Percentiles rank a stretch among this genome's conserved stretches.
These are phyloP conservation scores for Ibycter americanus DNA, from an alignment of 2,797 vertebrate genomes.

Conservation along the genomic window DNA sequence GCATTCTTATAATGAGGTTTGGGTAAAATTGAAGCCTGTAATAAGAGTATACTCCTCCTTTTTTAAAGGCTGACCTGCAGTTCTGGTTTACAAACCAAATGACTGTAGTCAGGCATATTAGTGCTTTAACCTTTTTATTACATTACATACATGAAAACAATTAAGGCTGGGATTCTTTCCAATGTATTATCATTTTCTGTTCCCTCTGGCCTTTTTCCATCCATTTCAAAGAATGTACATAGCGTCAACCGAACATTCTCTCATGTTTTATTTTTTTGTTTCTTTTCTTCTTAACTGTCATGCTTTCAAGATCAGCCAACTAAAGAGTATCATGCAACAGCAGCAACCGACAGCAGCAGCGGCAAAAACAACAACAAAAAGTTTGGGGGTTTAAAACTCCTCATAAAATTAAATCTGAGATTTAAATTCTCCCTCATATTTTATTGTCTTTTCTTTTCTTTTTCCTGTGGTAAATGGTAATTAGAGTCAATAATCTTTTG, in stretches of 20 bases:
- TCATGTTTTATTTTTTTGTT: constrained; percentile 57
- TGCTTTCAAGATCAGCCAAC: constrained; percentile 69
- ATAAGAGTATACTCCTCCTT: constrained; percentile 22
- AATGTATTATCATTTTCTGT: constrained; percentile 72
- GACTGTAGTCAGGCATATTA: constrained; percentile 49
- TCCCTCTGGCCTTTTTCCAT: constrained; percentile 76
- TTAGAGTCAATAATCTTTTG: constrained; percentile 97
- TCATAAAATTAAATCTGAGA: constrained; percentile 83
- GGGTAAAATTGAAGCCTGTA: constrained; percentile 40
- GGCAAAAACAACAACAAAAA: constrained; percentile 44
- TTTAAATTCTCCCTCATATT: constrained; percentile 81
- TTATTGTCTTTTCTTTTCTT: constrained; percentile 85
- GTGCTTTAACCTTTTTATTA: constrained; percentile 74
- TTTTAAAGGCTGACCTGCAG: constrained; percentile 58
- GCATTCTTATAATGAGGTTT: constrained; percentile 25
- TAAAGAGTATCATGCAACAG: constrained; percentile 47
- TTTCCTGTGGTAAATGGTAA: constrained; percentile 89
- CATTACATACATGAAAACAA: constrained; percentile 75
- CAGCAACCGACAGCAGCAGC: background rate
- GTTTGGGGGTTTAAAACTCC: constrained; percentile 70
- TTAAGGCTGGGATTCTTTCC: constrained; percentile 75
- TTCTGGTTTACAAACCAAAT: constrained; percentile 67
- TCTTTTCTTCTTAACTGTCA: constrained; percentile 68
- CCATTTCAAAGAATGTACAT: constrained; percentile 70
- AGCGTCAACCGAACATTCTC: constrained; percentile 64